phyloP scores from a whole-genome alignment of 2,113 vertebrate species.

The Oreochromis aureus region DNA sequence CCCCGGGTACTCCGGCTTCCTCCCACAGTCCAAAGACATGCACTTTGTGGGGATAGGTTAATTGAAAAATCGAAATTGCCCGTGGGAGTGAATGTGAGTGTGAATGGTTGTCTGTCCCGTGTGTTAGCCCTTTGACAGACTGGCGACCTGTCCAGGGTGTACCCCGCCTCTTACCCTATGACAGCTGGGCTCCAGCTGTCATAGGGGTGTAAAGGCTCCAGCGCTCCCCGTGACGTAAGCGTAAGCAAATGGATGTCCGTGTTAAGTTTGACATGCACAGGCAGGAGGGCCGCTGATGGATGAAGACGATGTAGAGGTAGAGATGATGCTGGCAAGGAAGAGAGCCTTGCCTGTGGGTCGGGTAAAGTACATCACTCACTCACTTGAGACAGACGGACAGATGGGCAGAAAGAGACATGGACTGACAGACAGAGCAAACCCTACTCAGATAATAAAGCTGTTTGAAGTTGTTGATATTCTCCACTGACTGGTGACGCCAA shows the following conservation, averaged over 20 bases:
- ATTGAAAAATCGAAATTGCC: too few species aligned
- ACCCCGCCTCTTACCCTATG: too few species aligned
- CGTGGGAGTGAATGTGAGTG: too few species aligned
- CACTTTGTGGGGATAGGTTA: too few species aligned
- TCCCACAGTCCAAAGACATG: too few species aligned
- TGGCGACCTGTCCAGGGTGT: too few species aligned
- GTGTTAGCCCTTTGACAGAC: too few species aligned
- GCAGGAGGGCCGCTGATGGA: not conserved
- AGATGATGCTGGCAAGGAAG: not conserved
- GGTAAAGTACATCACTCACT: not conserved
- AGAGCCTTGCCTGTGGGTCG: not conserved
- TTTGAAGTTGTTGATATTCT: conserved; percentile 41
- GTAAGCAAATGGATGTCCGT: not conserved
- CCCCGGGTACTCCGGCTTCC: too few species aligned
- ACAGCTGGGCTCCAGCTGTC: too few species aligned
- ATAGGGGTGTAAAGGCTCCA: too few species aligned
- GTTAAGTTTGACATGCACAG: not conserved
- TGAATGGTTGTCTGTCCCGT: too few species aligned
- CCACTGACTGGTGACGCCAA: conserved; percentile 14
- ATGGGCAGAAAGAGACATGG: not conserved
- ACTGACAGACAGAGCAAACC: not conserved
- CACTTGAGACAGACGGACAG: not conserved
- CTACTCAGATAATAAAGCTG: not conserved
- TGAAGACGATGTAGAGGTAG: not conserved
- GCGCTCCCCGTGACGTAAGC: too few species aligned